These are phyloP conservation scores for Antigone vipio DNA, from an alignment of 2,113 vertebrate species.

Conservation along the genomic window DNA sequence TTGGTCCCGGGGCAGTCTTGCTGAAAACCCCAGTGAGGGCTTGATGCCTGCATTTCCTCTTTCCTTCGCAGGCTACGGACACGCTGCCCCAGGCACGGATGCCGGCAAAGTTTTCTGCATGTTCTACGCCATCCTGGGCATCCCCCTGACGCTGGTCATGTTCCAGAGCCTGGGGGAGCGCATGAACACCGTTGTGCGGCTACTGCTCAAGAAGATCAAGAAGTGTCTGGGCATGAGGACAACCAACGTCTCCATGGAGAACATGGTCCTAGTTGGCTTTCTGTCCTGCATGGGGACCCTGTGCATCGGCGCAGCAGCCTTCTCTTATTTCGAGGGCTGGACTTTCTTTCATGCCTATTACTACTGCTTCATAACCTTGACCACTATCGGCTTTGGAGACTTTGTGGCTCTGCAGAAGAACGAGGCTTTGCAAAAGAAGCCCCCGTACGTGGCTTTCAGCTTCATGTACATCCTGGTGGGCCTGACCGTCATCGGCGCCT, in stretches of 20 bases:
- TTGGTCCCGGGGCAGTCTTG: neutral
- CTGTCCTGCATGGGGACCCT: conserved; percentile 91
- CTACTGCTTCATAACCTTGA: conserved; percentile 98
- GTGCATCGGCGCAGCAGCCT: conserved; percentile 88
- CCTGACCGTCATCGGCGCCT: conserved; percentile 93
- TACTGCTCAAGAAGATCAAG: conserved; percentile 87
- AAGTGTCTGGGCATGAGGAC: conserved; percentile 84
- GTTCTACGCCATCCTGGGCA: conserved; percentile 96
- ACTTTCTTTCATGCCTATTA: conserved; percentile 98
- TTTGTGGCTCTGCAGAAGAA: conserved; percentile 96
- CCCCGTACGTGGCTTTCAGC: conserved; percentile 93
- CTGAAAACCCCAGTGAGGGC: neutral
- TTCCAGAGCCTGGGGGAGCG: conserved; percentile 97
- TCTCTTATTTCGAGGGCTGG: conserved; percentile 95
- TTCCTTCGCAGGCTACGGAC: conserved; percentile 86
- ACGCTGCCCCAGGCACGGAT: conserved; percentile 91
- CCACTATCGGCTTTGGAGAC: conserved; percentile 97
- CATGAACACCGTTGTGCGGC: conserved; percentile 91
- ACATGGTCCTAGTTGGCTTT: conserved; percentile 94
- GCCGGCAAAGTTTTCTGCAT: conserved; percentile 97
- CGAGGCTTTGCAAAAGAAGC: conserved; percentile 92
- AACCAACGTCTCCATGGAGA: conserved; percentile 91
- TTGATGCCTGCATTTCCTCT: neutral
- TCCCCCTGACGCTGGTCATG: conserved; percentile 95
- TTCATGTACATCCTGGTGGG: conserved; percentile 98